Conservation (phyloP, 2,888 invertebrate species). For the Lepidochitona cinerea region DNA sequence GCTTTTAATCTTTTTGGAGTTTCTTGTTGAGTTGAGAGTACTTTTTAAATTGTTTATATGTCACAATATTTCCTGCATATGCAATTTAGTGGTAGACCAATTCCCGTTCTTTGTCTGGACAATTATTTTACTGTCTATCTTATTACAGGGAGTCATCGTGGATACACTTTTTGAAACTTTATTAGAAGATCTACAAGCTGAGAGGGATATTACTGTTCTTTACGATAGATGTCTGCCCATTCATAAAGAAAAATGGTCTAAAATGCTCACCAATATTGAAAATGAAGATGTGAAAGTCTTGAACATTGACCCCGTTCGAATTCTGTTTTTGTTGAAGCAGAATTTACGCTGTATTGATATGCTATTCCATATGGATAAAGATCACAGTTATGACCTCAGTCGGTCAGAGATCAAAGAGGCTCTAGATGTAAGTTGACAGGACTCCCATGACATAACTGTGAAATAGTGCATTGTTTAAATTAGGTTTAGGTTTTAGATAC, state of each 20-base stretch:
- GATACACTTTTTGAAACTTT: constrained; percentile 57
- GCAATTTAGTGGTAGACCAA: no score
- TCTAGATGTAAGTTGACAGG: not conserved
- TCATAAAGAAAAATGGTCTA: constrained; percentile 16
- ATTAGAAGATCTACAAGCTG: constrained; percentile 45
- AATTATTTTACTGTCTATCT: no score
- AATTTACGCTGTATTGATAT: constrained; percentile 38
- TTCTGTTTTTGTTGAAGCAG: constrained; percentile 60
- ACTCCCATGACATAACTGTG: not conserved
- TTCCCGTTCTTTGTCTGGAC: no score
- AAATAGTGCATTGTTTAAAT: no score
- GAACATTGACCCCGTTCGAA: constrained; percentile 60
- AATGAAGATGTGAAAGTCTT: constrained; percentile 39
- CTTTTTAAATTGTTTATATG: no score
- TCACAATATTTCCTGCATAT: no score
- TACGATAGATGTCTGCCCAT: constrained; percentile 47
- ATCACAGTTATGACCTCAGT: constrained; percentile 5
- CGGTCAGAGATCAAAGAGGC: not conserved
- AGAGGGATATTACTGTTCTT: constrained; percentile 44
- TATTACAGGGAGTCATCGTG: constrained; percentile 58
- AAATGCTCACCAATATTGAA: constrained; percentile 25
- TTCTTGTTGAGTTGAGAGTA: no score
- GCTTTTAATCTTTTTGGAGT: no score
- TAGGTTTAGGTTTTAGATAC: no score
- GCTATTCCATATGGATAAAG: constrained; percentile 31